phyloP scores from a whole-genome alignment of 2,113 vertebrate species.

The Oncorhynchus clarkii region DNA sequence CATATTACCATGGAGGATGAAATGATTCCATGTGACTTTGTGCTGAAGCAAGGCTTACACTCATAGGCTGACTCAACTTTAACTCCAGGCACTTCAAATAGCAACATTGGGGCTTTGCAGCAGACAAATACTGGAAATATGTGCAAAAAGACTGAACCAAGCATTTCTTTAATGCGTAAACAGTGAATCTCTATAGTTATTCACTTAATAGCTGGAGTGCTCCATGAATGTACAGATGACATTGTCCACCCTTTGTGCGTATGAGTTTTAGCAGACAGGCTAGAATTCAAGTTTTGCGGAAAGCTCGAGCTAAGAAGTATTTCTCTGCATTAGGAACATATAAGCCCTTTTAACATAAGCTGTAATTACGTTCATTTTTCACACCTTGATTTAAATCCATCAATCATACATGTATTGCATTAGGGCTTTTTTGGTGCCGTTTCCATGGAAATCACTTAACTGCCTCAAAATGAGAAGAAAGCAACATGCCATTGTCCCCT shows the following conservation, averaged over 20 bases:
- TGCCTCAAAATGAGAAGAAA: no score
- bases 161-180: neutral
- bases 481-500: no score
- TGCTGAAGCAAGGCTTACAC: conserved; percentile 24
- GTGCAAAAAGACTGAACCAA: neutral
- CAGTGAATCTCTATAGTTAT: neutral
- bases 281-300: no score
- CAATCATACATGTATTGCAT: no score
- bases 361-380: no score
- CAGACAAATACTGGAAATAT: neutral
- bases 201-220: neutral
- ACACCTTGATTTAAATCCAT: no score
- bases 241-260: neutral
- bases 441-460: no score
- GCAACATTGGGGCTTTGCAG: neutral
- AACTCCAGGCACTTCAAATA: neutral
- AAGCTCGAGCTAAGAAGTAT: no score
- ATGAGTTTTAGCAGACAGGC: neutral
- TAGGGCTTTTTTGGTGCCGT: no score
- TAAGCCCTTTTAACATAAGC: no score
- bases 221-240: neutral
- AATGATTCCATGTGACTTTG: conserved; percentile 14
- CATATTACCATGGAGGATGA: conserved; percentile 11
- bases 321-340: no score
- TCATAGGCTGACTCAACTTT: conserved; percentile 25